phyloP scores from a whole-genome alignment of 2,888 invertebrate genomes.

The Synanthedon myopaeformis region DNA sequence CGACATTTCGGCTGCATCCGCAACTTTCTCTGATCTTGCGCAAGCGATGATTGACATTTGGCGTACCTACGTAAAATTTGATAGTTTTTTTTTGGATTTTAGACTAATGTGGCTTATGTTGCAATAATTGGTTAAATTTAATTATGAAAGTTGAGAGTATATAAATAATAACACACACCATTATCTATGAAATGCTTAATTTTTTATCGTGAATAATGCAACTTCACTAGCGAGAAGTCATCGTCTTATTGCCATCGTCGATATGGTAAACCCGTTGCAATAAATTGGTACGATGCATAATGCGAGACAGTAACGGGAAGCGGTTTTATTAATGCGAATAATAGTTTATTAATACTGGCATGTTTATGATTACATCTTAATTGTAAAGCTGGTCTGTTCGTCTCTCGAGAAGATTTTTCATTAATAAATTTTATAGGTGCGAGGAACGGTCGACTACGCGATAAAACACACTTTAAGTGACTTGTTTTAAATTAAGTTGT shows the following conservation, averaged over 20 bases:
- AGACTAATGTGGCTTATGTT: too few species aligned
- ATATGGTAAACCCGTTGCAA: neutral
- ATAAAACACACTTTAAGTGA: constrained; percentile 28
- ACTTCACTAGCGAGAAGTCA: too few species aligned
- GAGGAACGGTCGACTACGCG: constrained; percentile 13
- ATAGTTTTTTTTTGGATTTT: too few species aligned
- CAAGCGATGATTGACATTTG: constrained; percentile 54
- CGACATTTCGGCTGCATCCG: constrained; percentile 35
- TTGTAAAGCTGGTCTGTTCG: neutral
- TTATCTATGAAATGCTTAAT: too few species aligned
- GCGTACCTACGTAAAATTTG: constrained; percentile 23
- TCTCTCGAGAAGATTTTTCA: neutral
- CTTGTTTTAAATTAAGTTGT: constrained; percentile 57
- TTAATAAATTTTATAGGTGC: constrained; percentile 9
- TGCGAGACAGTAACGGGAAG: neutral
- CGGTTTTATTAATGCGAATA: neutral
- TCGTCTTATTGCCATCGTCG: neutral
- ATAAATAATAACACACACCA: too few species aligned
- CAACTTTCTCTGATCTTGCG: constrained; percentile 51
- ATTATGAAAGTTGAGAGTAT: too few species aligned
- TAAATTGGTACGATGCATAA: neutral
- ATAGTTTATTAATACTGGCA: neutral
- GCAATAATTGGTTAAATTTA: too few species aligned
- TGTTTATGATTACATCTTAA: neutral
- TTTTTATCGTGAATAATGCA: too few species aligned